Conservation (phyloP, 2,797 vertebrate species). For the Distichodus sexfasciatus region DNA sequence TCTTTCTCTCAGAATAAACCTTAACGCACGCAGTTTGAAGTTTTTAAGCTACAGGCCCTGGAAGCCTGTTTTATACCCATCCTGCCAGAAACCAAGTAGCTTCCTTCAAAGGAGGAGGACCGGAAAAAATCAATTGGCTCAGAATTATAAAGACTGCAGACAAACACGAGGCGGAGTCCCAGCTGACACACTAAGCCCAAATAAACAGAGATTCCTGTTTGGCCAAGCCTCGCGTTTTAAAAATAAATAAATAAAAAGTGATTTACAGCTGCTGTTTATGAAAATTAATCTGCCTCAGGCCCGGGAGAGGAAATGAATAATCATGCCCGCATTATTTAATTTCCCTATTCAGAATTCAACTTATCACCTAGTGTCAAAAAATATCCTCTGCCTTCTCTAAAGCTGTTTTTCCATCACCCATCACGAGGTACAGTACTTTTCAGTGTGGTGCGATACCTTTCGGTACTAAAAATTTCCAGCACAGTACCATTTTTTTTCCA, state of each 20-base stretch:
- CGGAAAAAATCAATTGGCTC: constrained; percentile 64
- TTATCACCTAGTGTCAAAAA: constrained; percentile 35
- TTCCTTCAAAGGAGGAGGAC: constrained; percentile 55
- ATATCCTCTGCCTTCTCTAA: background rate
- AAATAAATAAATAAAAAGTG: too few species aligned
- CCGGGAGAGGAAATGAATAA: constrained; percentile 47
- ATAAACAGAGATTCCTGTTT: constrained; percentile 49
- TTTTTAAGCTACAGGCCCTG: constrained; percentile 64
- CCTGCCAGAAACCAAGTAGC: constrained; percentile 59
- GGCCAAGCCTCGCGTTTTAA: constrained; percentile 30
- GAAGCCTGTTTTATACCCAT: constrained; percentile 65
- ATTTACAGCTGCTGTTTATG: constrained; percentile 49
- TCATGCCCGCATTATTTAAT: constrained; percentile 47
- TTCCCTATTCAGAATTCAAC: constrained; percentile 48
- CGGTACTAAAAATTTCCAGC: too few species aligned
- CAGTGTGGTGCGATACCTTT: too few species aligned
- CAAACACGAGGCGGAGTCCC: constrained; percentile 56
- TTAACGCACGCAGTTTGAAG: constrained; percentile 68
- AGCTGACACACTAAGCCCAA: constrained; percentile 48
- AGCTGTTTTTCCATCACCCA: too few species aligned
- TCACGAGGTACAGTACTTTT: too few species aligned
- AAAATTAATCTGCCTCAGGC: constrained; percentile 47
- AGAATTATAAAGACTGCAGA: constrained; percentile 62
- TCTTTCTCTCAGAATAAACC: constrained; percentile 57
- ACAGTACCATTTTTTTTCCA: too few species aligned